Evolutionary conservation across 2,888 invertebrate species (phyloP), one percentile per base, ranked within the genome.

Genomic region (Calameuta pallipes): DNA sequence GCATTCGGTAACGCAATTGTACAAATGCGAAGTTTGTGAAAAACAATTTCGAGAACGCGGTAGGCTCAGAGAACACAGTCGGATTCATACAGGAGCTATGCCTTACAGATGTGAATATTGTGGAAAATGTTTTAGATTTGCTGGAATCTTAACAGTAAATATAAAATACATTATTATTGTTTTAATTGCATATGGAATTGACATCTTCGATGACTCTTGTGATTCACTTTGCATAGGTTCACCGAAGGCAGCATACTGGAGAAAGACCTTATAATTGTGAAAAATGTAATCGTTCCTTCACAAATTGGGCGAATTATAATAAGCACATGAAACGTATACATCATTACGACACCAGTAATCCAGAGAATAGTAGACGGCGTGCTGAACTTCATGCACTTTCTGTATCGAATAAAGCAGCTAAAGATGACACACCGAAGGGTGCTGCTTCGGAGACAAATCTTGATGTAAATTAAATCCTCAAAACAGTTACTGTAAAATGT

Each of bases 271-370:
- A 95, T 86, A 93, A 94, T 0, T 96, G 96, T 85, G 90, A 93
- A 41, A 93, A 94, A 80, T 96, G 96, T 83, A 93, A 94, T 73
- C 93, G 93, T 84, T 93, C 94, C 85, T 95, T 95, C 83, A 95
- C 95, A 0, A 95, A 95, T 86, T 95, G 95, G 95, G 95, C 95
- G 0, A 95, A 95, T 90, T 95, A 95, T 85, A 95, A 95, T 84
- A 95, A 95, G 85, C 95, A 95, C 87, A 95, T 95, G 94, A 95
- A 95, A 89, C 89, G 95, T 56, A 91, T 95, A 35, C 95, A 95
- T 56, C 75, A 78, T 30, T 74, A 33, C 80, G 94, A 93, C 69
- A 92, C 92, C 80, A 93, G 92, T 74, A 83, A 93, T 0, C 93
- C 93, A 0, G 91, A 92, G 37, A 78, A 76, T 35, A 76, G 73